phyloP scores from a whole-genome alignment of 2,888 invertebrate genomes.

The Opisthograptis luteolata region DNA sequence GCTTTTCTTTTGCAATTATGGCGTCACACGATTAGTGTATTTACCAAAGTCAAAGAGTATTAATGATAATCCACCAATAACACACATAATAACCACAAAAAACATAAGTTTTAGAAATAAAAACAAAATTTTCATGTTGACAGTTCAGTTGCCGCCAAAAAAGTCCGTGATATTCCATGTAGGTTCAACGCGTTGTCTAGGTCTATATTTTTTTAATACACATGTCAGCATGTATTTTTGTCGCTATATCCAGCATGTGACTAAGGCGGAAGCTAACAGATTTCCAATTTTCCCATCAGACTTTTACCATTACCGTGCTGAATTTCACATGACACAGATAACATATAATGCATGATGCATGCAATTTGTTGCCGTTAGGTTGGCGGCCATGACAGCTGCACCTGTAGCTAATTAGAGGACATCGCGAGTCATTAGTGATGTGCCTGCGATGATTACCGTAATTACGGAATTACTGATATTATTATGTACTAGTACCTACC shows the following conservation, averaged over 20 bases:
- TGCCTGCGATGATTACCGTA: slow-evolving; percentile 32
- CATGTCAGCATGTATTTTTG: too few relatives aligned
- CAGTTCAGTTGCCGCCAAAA: too few relatives aligned
- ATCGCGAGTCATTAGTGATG: slow-evolving; percentile 35
- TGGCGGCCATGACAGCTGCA: slow-evolving; percentile 25
- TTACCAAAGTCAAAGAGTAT: too few relatives aligned
- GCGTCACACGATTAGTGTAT: too few relatives aligned
- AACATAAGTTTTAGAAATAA: too few relatives aligned
- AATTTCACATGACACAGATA: slow-evolving; percentile 7
- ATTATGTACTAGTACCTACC: not conserved
- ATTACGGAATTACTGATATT: slow-evolving; percentile 18
- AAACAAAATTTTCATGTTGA: too few relatives aligned
- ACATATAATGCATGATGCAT: slow-evolving; percentile 18
- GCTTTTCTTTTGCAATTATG: too few relatives aligned
- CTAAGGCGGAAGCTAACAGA: not conserved
- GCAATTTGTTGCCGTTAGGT: slow-evolving; percentile 25
- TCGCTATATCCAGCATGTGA: not conserved
- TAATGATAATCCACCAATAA: too few relatives aligned
- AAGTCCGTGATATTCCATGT: too few relatives aligned
- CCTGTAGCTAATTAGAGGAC: slow-evolving; percentile 33
- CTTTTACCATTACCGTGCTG: not conserved
- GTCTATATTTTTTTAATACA: too few relatives aligned
- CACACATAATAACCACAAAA: too few relatives aligned
- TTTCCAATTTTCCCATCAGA: not conserved
- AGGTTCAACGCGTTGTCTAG: too few relatives aligned